phyloP scores from a whole-genome alignment of 2,888 invertebrate genomes.

The Agrotis ipsilon region DNA sequence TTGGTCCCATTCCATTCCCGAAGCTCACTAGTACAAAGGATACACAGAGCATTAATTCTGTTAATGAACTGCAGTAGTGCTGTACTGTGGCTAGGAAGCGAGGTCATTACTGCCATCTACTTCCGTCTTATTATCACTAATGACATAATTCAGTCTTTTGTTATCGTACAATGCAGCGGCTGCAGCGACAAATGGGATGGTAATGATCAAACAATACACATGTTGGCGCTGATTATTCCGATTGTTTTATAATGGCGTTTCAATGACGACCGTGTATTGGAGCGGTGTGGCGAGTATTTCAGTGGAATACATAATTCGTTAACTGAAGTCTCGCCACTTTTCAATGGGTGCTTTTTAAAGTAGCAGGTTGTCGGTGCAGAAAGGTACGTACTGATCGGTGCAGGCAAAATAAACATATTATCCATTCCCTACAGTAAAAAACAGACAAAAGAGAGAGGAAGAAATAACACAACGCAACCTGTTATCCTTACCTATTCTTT shows the following conservation, averaged over 20 bases:
- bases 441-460: too few species aligned
- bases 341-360: too few species aligned
- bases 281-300: not conserved
- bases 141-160: conserved; percentile 65
- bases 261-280: not conserved
- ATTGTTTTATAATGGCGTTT: conserved; percentile 31
- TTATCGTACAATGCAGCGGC: conserved; percentile 57
- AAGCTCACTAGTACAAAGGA: conserved; percentile 56
- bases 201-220: conserved; percentile 47
- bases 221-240: conserved; percentile 26
- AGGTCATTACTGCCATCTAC: conserved; percentile 60
- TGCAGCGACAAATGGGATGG: conserved; percentile 43
- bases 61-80: conserved; percentile 68
- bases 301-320: not conserved
- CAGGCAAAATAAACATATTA: too few species aligned
- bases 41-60: conserved; percentile 67
- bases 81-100: conserved; percentile 60
- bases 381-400: too few species aligned
- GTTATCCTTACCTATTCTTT: too few species aligned
- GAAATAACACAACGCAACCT: too few species aligned
- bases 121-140: conserved; percentile 68
- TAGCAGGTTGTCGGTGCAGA: too few species aligned
- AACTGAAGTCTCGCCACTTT: too few species aligned
- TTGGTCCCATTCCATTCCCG: conserved; percentile 27
- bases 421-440: too few species aligned